Evolutionary conservation across 1,140 invertebrate genomes (phyloP), one percentile per base, ranked within the genome.

Genomic region (Cyphomyrmex costatus): DNA sequence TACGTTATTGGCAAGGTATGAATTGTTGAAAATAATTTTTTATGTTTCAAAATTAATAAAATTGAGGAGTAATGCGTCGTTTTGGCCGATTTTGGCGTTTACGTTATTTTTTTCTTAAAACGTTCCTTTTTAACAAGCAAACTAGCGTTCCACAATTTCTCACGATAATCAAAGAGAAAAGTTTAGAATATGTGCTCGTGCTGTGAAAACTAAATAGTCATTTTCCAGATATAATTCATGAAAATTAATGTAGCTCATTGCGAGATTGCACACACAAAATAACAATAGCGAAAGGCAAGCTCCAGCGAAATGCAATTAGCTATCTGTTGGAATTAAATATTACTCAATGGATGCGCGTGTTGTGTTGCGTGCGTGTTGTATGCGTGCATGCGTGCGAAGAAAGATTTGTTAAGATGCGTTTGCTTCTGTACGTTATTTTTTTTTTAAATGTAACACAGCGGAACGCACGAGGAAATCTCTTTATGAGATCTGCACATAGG

Each of bases 31-130:
- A 65, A 16, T 46, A 53, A 16, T 78, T 46, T 76, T n/a, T 51
- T 84, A 42, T 78, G 73, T 85, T 85, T 78, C 82, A 30, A 85
- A 85, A 85, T 85, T 65, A 82, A 82, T 73, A 82, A 82, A 79
- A 60, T 42, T 60, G 24, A 56, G 30, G 19, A 42, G 4, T 74
- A 56, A 60, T 16, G 36, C 36, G 21, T 49, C 36, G 30, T 61
- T 74, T 82, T 30, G 53, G n/a, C 8, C n/a, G n/a, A 74, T 61
- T 83, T 70, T 53, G 46, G 21, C 30, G 42, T 60, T 74, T n/a
- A 73, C 14, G 21, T 21, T 21, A 24, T 27, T 65, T 51, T 30
- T n/a, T 27, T 61, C 14, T 60, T 1, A 24, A 7, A 27, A 19
- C 19, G 68, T 51, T 83, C 42, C 27, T 61, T 74, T 74, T 14